Conservation (phyloP, 2,797 vertebrate species). For the Sebastes minor region DNA sequence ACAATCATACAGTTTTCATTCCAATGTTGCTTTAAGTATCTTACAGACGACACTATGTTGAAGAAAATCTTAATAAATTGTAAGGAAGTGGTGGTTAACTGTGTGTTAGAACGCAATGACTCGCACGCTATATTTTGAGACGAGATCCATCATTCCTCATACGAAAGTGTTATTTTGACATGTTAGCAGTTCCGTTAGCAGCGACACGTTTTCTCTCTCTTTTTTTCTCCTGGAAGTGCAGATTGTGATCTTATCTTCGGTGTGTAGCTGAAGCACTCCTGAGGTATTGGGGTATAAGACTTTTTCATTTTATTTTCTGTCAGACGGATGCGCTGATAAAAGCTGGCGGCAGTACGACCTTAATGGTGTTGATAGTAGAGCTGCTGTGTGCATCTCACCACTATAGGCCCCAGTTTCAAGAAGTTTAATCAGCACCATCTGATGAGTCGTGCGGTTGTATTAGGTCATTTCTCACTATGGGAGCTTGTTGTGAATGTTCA, state of each 20-base stretch:
- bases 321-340: conserved; percentile 46
- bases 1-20: not conserved
- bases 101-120: not conserved
- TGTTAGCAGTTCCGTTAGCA: not conserved
- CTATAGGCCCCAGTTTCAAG: not conserved
- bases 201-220: not conserved
- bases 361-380: conserved; percentile 11
- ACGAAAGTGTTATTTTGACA: not conserved
- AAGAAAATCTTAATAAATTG: not conserved
- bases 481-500: not conserved
- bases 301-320: conserved; percentile 58
- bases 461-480: conserved; percentile 4
- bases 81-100: not conserved
- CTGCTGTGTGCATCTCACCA: not conserved
- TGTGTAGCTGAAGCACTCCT: conserved; percentile 22
- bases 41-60: not conserved
- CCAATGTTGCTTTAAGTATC: not conserved
- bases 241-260: conserved; percentile 54
- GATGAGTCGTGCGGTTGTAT: not conserved
- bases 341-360: conserved; percentile 3
- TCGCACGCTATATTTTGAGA: not conserved
- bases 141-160: not conserved
- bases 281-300: conserved; percentile 16
- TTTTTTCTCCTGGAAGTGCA: conserved; percentile 53
- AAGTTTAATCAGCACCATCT: not conserved